phyloP scores from a whole-genome alignment of 2,113 vertebrate genomes.

The Peromyscus maniculatus region DNA sequence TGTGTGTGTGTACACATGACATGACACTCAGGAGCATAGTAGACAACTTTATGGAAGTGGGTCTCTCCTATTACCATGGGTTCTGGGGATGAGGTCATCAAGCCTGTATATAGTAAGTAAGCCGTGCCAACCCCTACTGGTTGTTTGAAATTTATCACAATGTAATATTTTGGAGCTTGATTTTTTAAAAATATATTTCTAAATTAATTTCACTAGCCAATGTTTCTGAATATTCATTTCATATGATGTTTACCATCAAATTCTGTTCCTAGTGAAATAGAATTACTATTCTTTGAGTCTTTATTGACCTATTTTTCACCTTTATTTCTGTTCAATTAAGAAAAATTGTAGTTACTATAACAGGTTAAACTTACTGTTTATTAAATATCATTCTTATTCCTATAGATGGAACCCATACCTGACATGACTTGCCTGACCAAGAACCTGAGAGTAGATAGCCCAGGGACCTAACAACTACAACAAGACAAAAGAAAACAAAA shows the following conservation, averaged over 20 bases:
- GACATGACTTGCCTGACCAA: background rate
- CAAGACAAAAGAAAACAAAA: background rate
- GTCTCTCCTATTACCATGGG: too few relatives aligned
- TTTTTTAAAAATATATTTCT: background rate
- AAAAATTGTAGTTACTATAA: too few relatives aligned
- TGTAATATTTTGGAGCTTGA: background rate
- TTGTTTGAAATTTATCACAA: background rate
- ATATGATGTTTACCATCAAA: background rate
- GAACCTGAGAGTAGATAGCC: background rate
- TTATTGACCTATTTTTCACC: background rate
- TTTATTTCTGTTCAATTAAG: too few relatives aligned
- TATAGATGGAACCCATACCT: background rate
- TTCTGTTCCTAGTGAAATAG: background rate
- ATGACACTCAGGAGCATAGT: too few relatives aligned
- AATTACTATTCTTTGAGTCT: background rate
- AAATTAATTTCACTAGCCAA: background rate
- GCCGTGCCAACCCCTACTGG: too few relatives aligned
- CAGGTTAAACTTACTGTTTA: too few relatives aligned
- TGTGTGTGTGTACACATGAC: too few relatives aligned
- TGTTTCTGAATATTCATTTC: background rate
- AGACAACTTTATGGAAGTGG: too few relatives aligned
- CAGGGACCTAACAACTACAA: too few relatives aligned
- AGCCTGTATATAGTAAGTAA: too few relatives aligned
- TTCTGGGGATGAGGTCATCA: too few relatives aligned
- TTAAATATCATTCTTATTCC: too few relatives aligned